Evolutionary conservation across 2,797 vertebrate species (phyloP).

Genomic region (Semotilus atromaculatus): DNA sequence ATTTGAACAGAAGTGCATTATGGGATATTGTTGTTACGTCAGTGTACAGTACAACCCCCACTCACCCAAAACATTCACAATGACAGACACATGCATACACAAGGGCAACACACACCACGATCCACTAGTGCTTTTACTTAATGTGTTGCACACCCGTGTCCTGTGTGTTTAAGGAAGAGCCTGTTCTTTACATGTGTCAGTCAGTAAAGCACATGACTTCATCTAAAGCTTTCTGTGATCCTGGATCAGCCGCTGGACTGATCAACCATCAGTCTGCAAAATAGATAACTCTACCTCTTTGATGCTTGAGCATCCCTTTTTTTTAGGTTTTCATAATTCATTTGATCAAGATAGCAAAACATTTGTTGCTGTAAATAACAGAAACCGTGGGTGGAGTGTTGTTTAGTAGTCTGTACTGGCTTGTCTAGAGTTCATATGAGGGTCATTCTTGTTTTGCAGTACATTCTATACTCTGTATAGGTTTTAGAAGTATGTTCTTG

Average conservation of each 20-base stretch:
- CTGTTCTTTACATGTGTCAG: background rate
- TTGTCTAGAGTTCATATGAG: background rate
- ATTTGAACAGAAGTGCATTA: conserved; percentile 27
- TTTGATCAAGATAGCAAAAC: background rate
- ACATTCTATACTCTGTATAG: background rate
- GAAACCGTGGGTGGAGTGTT: too few relatives aligned
- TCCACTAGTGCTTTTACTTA: background rate
- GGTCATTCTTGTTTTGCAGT: background rate
- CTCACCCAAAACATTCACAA: background rate
- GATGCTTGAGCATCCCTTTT: background rate
- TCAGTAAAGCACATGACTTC: background rate
- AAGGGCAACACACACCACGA: background rate
- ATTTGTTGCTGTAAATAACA: background rate
- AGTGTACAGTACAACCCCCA: background rate
- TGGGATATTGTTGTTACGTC: conserved; percentile 11
- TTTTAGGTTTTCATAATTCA: background rate
- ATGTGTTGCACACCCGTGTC: background rate
- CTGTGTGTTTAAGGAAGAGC: background rate
- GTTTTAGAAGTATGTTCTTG: too few relatives aligned
- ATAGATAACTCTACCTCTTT: background rate
- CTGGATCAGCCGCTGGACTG: background rate
- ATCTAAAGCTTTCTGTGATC: background rate
- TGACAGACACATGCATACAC: background rate
- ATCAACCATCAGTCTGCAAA: background rate
- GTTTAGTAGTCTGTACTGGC: background rate